Base-by-base conservation (phyloP, 2,797 vertebrate genomes). In the Oreochromis mossambicus region DNA sequence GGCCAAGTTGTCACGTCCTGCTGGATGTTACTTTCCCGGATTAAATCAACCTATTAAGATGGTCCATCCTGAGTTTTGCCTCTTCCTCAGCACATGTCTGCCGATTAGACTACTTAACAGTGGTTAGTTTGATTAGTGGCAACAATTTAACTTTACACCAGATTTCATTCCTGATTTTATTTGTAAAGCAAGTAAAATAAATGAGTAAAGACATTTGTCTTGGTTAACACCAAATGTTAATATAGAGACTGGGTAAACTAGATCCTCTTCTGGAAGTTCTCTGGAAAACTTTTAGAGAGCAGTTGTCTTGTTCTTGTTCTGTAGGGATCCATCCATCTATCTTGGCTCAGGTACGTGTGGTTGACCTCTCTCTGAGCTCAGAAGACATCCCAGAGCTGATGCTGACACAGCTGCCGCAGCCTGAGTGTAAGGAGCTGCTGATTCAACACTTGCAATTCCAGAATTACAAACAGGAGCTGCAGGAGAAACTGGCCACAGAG, bases 31-130 rank as follows among this genome's bases (percentile, higher is more conserved):
- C 70, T 77, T 66, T 26, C 29, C 87, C 58, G 87, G 83, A 55
- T 73, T 80, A 9, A 86, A 78, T 9, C 32, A 41, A 11, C 76
- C 78, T 15, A 15, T 36, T 50, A 83, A 86, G n/a, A 6, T 9
- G 0, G 76, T 86, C 78, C 95, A 95, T 41, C 92, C 94, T 7
- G 86, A 94, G 9, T 97, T 97, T 92, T 88, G 82, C 66, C 92
- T 98, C 12, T 95, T 96, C 81, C 92, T 98, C 70, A 97, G 95
- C 89, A 97, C 97, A 3, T 51, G 86, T 21, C 87, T 98, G 21
- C 95, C 96, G 2, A 92, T 95, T 15, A 73, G 55, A 7, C 85
- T 92, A 24, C 91, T 98, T 38, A 84, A 36, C 12, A 89, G 79
- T 32, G 97, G 97, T 98, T 78, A 95, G 94, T 10, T 68, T 26